Percentiles rank a stretch among this genome's conserved stretches.
Evolutionary conservation across 2,888 invertebrate species (phyloP).

Genomic region (Laspeyria flexula): DNA sequence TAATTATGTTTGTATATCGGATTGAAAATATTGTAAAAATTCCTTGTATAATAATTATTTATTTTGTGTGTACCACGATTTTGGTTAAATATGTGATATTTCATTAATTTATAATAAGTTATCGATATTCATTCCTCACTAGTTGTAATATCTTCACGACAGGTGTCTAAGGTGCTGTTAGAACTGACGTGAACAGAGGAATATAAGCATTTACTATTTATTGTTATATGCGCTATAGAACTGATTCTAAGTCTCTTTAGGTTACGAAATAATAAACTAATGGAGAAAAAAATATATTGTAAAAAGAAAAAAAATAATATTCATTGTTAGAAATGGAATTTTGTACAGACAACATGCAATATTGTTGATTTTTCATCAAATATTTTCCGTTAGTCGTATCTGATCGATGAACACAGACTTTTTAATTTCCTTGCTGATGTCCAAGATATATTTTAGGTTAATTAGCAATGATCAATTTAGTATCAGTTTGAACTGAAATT

Average conservation of each 20-base stretch:
- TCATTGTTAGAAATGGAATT: slow-evolving; percentile 1
- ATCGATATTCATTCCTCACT: slow-evolving; percentile 55
- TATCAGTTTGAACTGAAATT: too few species aligned
- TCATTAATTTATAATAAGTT: slow-evolving; percentile 52
- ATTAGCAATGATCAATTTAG: too few species aligned
- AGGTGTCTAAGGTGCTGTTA: slow-evolving; percentile 18
- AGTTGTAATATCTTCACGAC: slow-evolving; percentile 32
- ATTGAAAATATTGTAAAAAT: slow-evolving; percentile 19
- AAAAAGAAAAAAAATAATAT: slow-evolving; percentile 22
- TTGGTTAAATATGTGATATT: slow-evolving; percentile 66
- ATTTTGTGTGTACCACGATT: slow-evolving; percentile 47
- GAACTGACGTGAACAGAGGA: slow-evolving; percentile 39
- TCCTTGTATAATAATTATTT: slow-evolving; percentile 8
- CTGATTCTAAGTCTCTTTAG: slow-evolving; percentile 35
- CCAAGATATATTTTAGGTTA: too few species aligned
- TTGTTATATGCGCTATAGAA: slow-evolving; percentile 31
- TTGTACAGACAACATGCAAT: slow-evolving; percentile 6
- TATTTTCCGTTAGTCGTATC: too few species aligned
- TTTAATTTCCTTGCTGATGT: too few species aligned
- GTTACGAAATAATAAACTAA: slow-evolving; percentile 21
- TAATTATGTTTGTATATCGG: slow-evolving; percentile 1
- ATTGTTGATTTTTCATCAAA: slow-evolving; percentile 21
- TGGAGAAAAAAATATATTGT: slow-evolving; percentile 18
- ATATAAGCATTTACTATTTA: slow-evolving; percentile 55
- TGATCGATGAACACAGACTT: too few species aligned